Evolutionary conservation across 2,113 vertebrate genomes (phyloP), one percentile per base, ranked within the genome.

Genomic region (Mastomys natalensis): DNA sequence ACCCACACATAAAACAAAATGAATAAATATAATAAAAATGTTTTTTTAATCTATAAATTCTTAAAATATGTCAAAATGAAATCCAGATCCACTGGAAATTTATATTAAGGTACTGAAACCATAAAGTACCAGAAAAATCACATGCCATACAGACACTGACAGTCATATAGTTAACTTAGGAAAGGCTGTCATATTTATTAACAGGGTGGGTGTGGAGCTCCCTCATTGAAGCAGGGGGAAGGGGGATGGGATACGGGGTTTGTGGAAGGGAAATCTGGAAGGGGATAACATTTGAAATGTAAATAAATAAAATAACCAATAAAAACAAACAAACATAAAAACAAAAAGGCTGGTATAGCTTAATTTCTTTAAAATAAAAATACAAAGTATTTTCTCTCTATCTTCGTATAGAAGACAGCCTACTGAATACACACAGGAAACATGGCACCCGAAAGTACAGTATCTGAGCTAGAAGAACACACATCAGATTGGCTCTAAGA

Each of bases 61-160:
- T 87, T 17, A 93, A 93, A 91, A 88, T 66, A 90, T 12, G 37
- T 19, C 64, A 55, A 89, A 92, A 88, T 80, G 37, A 94, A 95
- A 94, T 81, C 55, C 62, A 89, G 34, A 90, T 64, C 43, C 40
- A 95, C 58, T 70, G 53, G 43, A 64, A 70, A 68, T 77, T 64
- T 81, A n/a, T 78, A 76, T 73, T 84, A 64, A 97, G 43, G 93
- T 55, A 73, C 31, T 24, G 0, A 91, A 82, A 60, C 62, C 31
- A 48, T 70, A 90, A 93, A 96, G 48, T 21, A 45, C 16, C 48
- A 86, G 40, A 37, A 87, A 88, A 93, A 87, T 13, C 70, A 66
- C 29, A 89, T 2, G 74, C 37, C 51, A 58, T 19, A 43, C 40
- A 73, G n/a, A 58, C 53, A 26, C 40, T 48, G 91, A 66, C 15